Conservation (phyloP, 2,888 invertebrate genomes). For the Bursaphelenchus okinawaensis region DNA sequence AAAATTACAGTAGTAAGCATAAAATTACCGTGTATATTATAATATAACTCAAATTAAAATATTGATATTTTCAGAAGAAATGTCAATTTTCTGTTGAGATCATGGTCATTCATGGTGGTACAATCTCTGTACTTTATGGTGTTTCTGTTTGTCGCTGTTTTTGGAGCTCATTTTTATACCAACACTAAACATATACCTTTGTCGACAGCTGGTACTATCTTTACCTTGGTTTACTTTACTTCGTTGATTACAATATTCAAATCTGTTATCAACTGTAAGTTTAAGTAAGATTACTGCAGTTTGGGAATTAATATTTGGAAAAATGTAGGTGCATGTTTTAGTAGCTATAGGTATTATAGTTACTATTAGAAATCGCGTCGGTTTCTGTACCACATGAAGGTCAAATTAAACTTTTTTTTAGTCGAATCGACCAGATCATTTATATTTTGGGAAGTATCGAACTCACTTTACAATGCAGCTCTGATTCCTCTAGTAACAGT, state of each 20-base stretch:
- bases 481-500: conserved; percentile 14
- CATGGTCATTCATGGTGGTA: conserved; percentile 4
- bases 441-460: conserved; percentile 15
- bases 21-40: not conserved
- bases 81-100: conserved; percentile 11
- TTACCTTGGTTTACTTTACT: conserved; percentile 15
- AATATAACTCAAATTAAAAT: too few relatives aligned
- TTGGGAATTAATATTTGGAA: too few relatives aligned
- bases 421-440: not conserved
- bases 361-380: too few relatives aligned
- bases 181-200: conserved; percentile 12
- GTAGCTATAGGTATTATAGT: too few relatives aligned
- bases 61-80: conserved; percentile 12
- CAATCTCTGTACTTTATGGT: conserved; percentile 10
- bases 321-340: not conserved
- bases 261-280: not conserved
- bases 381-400: not conserved
- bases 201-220: conserved; percentile 20
- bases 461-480: conserved; percentile 10
- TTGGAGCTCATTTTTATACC: conserved; percentile 12
- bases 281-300: too few relatives aligned
- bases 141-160: conserved; percentile 13
- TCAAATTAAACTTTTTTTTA: not conserved
- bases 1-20: not conserved
- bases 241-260: conserved; percentile 3